Conservation (phyloP, 2,888 invertebrate species). For the Drosophila sordidapex region DNA sequence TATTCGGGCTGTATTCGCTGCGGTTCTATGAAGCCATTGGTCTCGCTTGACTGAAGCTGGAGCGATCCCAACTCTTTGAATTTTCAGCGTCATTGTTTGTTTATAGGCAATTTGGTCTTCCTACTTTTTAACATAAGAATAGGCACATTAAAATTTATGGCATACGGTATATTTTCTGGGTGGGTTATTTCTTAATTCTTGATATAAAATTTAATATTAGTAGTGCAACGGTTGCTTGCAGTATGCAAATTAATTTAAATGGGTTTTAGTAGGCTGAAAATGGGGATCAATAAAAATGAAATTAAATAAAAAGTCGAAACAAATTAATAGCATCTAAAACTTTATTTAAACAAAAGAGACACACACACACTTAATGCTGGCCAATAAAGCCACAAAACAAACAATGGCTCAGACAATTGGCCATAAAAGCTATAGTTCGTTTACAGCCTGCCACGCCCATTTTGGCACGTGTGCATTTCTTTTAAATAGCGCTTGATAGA, state of each 20-base stretch:
- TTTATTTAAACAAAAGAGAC: slow-evolving; percentile 46
- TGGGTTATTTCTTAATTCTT: slow-evolving; percentile 44
- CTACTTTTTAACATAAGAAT: slow-evolving; percentile 74
- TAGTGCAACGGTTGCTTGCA: slow-evolving; percentile 44
- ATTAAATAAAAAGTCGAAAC: slow-evolving; percentile 60
- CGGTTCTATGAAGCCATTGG: slow-evolving; percentile 73
- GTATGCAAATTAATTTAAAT: slow-evolving; percentile 26
- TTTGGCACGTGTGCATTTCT: slow-evolving; percentile 50
- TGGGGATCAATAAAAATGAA: slow-evolving; percentile 52
- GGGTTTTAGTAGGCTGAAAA: slow-evolving; percentile 19
- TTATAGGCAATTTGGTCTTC: slow-evolving; percentile 64
- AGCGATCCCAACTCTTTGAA: slow-evolving; percentile 39
- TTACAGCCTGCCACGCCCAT: slow-evolving; percentile 48
- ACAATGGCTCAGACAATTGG: slow-evolving; percentile 62
- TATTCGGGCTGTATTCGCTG: slow-evolving; percentile 44
- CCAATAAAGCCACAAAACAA: slow-evolving; percentile 31
- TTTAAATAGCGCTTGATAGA: slow-evolving; percentile 35
- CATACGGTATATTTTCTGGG: slow-evolving; percentile 50
- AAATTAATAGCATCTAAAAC: slow-evolving; percentile 55
- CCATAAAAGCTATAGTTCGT: slow-evolving; percentile 38
- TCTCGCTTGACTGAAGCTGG: slow-evolving; percentile 53
- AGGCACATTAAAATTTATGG: slow-evolving; percentile 67
- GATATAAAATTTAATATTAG: slow-evolving; percentile 29
- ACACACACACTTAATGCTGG: slow-evolving; percentile 37
- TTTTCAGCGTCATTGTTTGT: slow-evolving; percentile 70